These are phyloP conservation scores for Lytechinus pictus DNA, from an alignment of 35 echinoderm and acorn worm species.

Conservation along the genomic window DNA sequence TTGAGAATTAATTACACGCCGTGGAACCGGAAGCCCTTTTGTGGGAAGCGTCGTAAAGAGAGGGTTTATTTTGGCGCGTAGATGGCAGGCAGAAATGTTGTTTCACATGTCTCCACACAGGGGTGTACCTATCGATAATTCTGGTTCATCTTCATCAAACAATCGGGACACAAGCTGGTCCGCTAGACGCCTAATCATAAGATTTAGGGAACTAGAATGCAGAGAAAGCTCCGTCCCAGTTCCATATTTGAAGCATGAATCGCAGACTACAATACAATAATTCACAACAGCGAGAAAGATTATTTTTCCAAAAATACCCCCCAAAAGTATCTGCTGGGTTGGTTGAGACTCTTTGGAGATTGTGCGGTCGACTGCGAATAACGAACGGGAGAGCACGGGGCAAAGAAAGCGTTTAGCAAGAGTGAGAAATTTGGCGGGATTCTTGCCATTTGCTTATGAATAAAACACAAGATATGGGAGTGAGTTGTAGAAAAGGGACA, in stretches of 20 bases:
- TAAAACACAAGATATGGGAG: slow-evolving; percentile 37
- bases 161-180: slow-evolving; percentile 32
- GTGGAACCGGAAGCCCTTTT: slow-evolving; percentile 39
- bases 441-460: slow-evolving; percentile 22
- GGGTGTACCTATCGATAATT: slow-evolving; percentile 24
- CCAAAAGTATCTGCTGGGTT: not conserved
- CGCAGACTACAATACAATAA: slow-evolving; percentile 31
- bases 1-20: slow-evolving; percentile 40
- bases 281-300: not conserved
- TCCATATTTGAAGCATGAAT: slow-evolving; percentile 30
- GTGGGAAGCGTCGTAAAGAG: slow-evolving; percentile 5
- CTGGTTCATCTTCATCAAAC: slow-evolving; percentile 10
- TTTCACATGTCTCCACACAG: slow-evolving; percentile 46
- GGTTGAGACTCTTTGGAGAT: not conserved
- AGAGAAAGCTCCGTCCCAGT: slow-evolving; percentile 31
- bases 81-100: slow-evolving; percentile 6
- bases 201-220: slow-evolving; percentile 27
- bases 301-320: not conserved
- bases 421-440: slow-evolving; percentile 23
- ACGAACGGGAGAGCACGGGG: not conserved
- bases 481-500: slow-evolving; percentile 21
- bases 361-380: slow-evolving; percentile 19
- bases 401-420: not conserved
- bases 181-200: slow-evolving; percentile 19
- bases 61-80: slow-evolving; percentile 5